These are phyloP conservation scores for Rana temporaria DNA, from an alignment of 2,113 vertebrate genomes.

Conservation along the genomic window DNA sequence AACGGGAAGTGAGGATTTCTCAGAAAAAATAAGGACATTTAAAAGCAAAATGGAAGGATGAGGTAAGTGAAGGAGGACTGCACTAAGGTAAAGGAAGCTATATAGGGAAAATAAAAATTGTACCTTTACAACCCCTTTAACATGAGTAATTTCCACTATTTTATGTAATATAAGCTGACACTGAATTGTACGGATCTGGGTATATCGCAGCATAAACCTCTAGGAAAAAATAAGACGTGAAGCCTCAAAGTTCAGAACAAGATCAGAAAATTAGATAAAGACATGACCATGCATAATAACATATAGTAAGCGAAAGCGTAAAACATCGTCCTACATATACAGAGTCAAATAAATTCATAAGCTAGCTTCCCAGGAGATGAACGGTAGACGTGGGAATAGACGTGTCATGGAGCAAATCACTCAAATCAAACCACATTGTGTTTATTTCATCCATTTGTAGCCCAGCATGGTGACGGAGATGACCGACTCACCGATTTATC, in stretches of 20 bases:
- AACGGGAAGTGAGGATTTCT: too few species aligned
- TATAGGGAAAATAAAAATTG: too few species aligned
- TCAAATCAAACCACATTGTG: not conserved
- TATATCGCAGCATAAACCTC: too few species aligned
- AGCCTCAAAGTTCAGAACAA: not conserved
- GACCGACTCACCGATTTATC: too few species aligned
- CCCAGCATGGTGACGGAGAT: not conserved
- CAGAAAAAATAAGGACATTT: too few species aligned
- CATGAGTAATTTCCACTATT: too few species aligned
- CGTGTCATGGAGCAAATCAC: not conserved
- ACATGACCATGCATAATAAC: not conserved
- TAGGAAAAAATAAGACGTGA: not conserved
- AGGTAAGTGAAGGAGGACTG: too few species aligned
- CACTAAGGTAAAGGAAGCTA: too few species aligned
- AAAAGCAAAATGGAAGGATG: too few species aligned
- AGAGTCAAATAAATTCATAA: not conserved
- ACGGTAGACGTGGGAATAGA: not conserved
- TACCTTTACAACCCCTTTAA: too few species aligned
- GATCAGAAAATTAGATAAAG: not conserved
- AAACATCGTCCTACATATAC: not conserved
- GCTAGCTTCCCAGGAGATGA: not conserved
- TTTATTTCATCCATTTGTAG: not conserved
- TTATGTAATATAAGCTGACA: too few species aligned
- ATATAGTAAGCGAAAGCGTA: not conserved
- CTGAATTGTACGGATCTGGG: too few species aligned